These are phyloP conservation scores for Drosophila bocki DNA, from an alignment of 1,140 invertebrate genomes.

Conservation along the genomic window DNA sequence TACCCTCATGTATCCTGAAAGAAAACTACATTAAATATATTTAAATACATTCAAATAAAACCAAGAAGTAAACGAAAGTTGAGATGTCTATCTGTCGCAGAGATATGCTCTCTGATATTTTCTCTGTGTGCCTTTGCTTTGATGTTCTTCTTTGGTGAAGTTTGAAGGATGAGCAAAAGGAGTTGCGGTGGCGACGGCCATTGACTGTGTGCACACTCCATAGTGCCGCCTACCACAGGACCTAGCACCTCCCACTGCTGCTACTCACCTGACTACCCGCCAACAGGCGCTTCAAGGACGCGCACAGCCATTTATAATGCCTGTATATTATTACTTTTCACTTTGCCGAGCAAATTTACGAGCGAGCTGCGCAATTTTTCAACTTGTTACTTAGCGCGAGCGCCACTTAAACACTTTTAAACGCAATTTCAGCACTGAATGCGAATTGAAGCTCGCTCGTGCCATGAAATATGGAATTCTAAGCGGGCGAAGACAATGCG, in stretches of 20 bases:
- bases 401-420: slow-evolving; percentile 69
- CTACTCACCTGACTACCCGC: slow-evolving; percentile 16
- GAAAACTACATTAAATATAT: slow-evolving; percentile 2
- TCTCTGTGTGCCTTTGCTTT: slow-evolving; percentile 13
- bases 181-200: slow-evolving; percentile 30
- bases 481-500: slow-evolving; percentile 49
- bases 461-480: slow-evolving; percentile 56
- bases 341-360: slow-evolving; percentile 74
- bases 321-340: slow-evolving; percentile 77
- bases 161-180: background rate
- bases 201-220: slow-evolving; percentile 28
- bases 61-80: background rate
- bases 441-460: slow-evolving; percentile 20
- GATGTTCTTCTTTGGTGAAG: slow-evolving; percentile 8
- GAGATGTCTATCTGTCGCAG: background rate
- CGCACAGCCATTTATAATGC: slow-evolving; percentile 63
- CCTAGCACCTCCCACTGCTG: background rate
- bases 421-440: slow-evolving; percentile 47
- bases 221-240: slow-evolving; percentile 3
- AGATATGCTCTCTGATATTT: slow-evolving; percentile 4
- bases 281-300: slow-evolving; percentile 48
- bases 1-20: too few species aligned
- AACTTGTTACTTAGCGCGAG: slow-evolving; percentile 79
- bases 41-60: background rate
- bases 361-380: slow-evolving; percentile 72